Evolutionary conservation across 2,888 invertebrate genomes (phyloP).

Genomic region (Nasonia oneida): DNA sequence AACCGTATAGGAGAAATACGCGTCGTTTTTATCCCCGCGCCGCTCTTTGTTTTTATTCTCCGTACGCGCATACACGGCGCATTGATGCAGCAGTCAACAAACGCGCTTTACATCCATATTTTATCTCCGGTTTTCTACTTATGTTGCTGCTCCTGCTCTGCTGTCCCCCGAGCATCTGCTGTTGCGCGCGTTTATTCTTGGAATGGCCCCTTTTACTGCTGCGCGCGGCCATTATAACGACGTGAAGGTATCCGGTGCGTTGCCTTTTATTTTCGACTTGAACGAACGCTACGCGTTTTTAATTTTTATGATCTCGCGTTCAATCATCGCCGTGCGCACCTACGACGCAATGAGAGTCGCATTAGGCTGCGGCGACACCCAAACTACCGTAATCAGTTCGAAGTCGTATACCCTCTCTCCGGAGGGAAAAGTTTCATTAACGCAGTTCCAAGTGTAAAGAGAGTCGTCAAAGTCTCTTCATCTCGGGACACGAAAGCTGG

Average conservation of each 20-base stretch:
- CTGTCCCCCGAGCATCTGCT: not conserved
- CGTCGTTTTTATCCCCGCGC: not conserved
- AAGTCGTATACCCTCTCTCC: conserved; percentile 10
- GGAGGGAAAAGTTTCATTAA: conserved; percentile 40
- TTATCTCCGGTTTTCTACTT: conserved; percentile 32
- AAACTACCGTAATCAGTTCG: conserved; percentile 40
- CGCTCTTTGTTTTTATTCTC: conserved; percentile 18
- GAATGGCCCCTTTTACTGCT: not conserved
- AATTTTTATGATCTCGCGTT: not conserved
- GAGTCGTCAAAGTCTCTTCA: conserved; percentile 46
- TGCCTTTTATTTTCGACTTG: not conserved
- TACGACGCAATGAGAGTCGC: conserved; percentile 4
- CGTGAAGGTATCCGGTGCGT: not conserved
- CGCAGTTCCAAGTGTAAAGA: conserved; percentile 21
- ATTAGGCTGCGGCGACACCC: not conserved
- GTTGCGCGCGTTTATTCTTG: not conserved
- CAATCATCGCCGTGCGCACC: not conserved
- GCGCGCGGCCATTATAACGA: conserved; percentile 12
- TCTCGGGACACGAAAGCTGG: not conserved
- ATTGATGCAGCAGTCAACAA: conserved; percentile 10
- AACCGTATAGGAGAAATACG: not conserved
- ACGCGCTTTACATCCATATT: conserved; percentile 26
- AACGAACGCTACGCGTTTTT: not conserved
- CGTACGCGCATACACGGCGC: not conserved
- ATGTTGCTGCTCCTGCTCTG: not conserved